A percentile compares a stretch with the other conserved stretches of the same genome.
phyloP scores from a whole-genome alignment of 2,113 vertebrate species.

The Heptranchias perlo region DNA sequence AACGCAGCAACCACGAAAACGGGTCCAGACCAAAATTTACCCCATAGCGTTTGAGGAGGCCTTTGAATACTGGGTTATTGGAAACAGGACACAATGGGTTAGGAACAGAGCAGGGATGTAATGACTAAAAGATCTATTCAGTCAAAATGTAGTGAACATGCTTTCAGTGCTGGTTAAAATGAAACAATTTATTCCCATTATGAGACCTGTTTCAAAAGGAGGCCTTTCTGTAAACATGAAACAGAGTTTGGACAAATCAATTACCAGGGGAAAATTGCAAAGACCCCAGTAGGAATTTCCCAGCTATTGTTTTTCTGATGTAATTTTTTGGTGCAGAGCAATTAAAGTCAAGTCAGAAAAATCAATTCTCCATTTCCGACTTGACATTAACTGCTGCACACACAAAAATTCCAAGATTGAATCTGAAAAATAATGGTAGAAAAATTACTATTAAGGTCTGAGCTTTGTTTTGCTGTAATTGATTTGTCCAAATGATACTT shows the following conservation, averaged over 20 bases:
- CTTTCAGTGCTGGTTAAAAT: background rate
- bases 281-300: background rate
- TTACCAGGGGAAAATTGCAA: background rate
- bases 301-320: background rate
- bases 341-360: background rate
- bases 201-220: background rate
- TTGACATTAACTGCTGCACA: background rate
- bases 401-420: background rate
- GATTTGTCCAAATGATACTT: background rate
- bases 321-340: background rate
- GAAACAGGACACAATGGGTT: background rate
- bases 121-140: background rate
- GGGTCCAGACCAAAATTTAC: too few relatives aligned
- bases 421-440: background rate
- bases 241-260: background rate
- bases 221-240: background rate
- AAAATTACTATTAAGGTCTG: background rate
- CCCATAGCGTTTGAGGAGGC: background rate
- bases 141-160: background rate
- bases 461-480: background rate
- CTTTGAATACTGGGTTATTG: background rate
- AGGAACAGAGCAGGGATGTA: background rate
- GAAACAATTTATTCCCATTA: background rate
- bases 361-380: background rate
- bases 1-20: too few relatives aligned